phyloP scores from a whole-genome alignment of 1,140 invertebrate species.

The Musca vetustissima region DNA sequence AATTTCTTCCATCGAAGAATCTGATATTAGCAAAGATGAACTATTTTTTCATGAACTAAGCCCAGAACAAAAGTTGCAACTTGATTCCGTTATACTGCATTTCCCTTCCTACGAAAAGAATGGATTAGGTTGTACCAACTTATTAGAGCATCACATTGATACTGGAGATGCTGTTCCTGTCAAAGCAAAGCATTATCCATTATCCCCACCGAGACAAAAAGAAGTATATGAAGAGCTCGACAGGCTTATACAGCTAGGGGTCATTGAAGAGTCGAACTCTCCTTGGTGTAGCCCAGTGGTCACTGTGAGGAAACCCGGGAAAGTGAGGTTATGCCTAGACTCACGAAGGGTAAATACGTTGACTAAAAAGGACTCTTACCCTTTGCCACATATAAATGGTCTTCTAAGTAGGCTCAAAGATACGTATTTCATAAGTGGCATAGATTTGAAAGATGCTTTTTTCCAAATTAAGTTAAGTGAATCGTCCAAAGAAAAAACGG shows the following conservation, averaged over 20 bases:
- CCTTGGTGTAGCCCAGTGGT: slow-evolving; percentile 19
- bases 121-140: not conserved
- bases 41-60: not conserved
- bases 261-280: slow-evolving; percentile 15
- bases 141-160: not conserved
- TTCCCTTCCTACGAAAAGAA: not conserved
- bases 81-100: not conserved
- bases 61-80: not conserved
- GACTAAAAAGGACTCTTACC: slow-evolving; percentile 45
- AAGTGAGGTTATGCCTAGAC: slow-evolving; percentile 48
- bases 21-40: not conserved
- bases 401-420: slow-evolving; percentile 44
- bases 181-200: not conserved
- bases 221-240: not conserved
- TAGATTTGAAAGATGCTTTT: slow-evolving; percentile 24
- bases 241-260: slow-evolving; percentile 5
- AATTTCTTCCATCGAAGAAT: not conserved
- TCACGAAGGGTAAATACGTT: slow-evolving; percentile 49
- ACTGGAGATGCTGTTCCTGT: not conserved
- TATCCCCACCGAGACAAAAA: slow-evolving; percentile 13
- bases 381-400: slow-evolving; percentile 38
- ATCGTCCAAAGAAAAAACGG: not conserved
- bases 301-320: slow-evolving; percentile 26
- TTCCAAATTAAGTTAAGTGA: slow-evolving; percentile 21
- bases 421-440: slow-evolving; percentile 32